phyloP scores from a whole-genome alignment of 1,140 invertebrate genomes.

The Drosophila watanabei region DNA sequence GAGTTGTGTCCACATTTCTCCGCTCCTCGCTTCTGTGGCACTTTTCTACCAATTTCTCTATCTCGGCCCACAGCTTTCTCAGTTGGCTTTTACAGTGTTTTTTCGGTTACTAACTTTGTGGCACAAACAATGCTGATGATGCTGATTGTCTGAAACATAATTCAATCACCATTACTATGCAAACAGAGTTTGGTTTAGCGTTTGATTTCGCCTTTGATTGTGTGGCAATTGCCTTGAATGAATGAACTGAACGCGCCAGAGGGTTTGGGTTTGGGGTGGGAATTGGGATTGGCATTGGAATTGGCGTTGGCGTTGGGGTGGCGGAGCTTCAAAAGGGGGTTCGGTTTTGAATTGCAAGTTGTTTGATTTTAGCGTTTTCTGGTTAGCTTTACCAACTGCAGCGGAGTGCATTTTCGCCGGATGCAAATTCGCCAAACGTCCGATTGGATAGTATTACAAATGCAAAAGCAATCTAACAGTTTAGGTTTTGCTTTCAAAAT shows the following conservation, averaged over 20 bases:
- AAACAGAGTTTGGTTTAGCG: slow-evolving; percentile 55
- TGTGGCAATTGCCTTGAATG: slow-evolving; percentile 50
- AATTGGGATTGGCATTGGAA: not conserved
- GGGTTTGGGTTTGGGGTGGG: not conserved
- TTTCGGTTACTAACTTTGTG: slow-evolving; percentile 48
- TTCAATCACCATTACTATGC: slow-evolving; percentile 57
- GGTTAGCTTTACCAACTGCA: slow-evolving; percentile 29
- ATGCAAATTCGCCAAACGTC: not conserved
- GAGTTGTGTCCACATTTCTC: slow-evolving; percentile 23
- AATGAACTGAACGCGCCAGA: slow-evolving; percentile 34
- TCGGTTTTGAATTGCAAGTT: slow-evolving; percentile 44
- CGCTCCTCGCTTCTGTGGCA: slow-evolving; percentile 16
- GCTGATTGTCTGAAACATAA: slow-evolving; percentile 56
- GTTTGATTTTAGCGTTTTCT: slow-evolving; percentile 35
- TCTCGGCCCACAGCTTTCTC: slow-evolving; percentile 11
- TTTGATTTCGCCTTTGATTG: slow-evolving; percentile 53
- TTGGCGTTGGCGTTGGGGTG: not conserved
- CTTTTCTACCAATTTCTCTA: slow-evolving; percentile 29
- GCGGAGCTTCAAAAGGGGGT: not conserved
- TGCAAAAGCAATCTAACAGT: not conserved
- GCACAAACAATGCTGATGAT: slow-evolving; percentile 57
- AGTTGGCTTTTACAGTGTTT: slow-evolving; percentile 27
- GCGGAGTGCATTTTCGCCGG: slow-evolving; percentile 1
- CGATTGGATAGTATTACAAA: slow-evolving; percentile 13
- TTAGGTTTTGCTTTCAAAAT: not conserved